Evolutionary conservation across 2,797 vertebrate genomes (phyloP).

Genomic region (Urophycis tenuis): DNA sequence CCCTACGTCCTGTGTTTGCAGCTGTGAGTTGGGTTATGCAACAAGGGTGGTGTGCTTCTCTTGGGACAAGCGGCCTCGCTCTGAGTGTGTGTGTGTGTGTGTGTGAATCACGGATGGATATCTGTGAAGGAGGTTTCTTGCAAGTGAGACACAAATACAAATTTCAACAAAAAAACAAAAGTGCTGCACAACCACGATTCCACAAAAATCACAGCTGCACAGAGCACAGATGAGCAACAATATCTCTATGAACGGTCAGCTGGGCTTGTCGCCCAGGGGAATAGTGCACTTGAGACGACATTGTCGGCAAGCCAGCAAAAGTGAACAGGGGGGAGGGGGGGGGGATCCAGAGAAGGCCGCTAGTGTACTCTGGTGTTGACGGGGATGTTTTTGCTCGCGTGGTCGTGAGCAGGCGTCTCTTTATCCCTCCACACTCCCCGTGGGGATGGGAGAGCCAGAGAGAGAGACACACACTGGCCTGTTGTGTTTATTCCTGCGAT

Average conservation of each 20-base stretch:
- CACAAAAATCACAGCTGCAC: not conserved
- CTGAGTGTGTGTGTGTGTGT: not conserved
- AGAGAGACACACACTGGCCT: constrained; percentile 11
- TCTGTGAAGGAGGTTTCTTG: not conserved
- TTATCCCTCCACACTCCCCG: constrained; percentile 33
- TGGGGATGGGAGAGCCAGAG: constrained; percentile 30
- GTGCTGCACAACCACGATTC: not conserved
- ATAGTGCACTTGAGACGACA: not conserved
- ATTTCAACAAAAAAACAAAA: not conserved
- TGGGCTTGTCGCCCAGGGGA: not conserved
- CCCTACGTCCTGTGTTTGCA: too few species aligned
- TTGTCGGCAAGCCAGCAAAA: not conserved
- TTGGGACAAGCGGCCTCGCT: not conserved
- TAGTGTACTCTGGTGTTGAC: constrained; percentile 17
- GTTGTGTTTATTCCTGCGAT: constrained; percentile 44
- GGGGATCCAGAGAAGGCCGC: constrained; percentile 30
- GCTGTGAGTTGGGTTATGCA: too few species aligned
- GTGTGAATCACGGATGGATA: not conserved
- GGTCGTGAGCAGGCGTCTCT: constrained; percentile 24
- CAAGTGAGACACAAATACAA: not conserved
- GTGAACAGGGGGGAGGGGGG: too few species aligned
- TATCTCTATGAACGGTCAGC: not conserved
- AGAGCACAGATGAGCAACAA: too few species aligned
- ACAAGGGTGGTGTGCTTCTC: not conserved
- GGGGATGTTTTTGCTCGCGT: constrained; percentile 30